Evolutionary conservation across 2,797 vertebrate genomes (phyloP).

Genomic region (Cryptoprocta ferox): DNA sequence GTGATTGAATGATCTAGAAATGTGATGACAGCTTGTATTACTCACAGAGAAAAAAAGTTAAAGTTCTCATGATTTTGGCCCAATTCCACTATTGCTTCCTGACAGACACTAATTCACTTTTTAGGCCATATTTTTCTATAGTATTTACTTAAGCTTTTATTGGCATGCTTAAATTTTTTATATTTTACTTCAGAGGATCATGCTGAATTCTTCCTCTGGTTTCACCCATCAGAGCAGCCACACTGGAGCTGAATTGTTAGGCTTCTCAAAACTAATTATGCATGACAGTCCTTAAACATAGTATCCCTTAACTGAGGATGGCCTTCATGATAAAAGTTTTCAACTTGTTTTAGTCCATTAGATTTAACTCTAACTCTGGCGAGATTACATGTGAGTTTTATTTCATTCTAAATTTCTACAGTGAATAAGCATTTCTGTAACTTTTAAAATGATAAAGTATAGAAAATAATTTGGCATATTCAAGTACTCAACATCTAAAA

Average conservation of each 20-base stretch:
- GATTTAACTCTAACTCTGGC: neutral
- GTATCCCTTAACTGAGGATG: neutral
- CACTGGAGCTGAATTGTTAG: neutral
- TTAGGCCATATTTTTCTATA: constrained; percentile 1
- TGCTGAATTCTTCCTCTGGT: constrained; percentile 30
- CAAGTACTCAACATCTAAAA: constrained; percentile 5
- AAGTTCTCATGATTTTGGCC: constrained; percentile 45
- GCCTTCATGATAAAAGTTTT: neutral
- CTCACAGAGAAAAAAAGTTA: constrained; percentile 28
- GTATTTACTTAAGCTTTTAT: neutral
- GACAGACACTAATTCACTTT: neutral
- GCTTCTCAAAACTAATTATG: constrained; percentile 8
- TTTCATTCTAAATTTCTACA: constrained; percentile 21
- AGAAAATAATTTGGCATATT: constrained; percentile 52
- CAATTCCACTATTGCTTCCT: constrained; percentile 38
- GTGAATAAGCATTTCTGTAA: neutral
- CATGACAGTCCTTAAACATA: neutral
- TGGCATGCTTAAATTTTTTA: constrained; percentile 11
- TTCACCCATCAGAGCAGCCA: neutral
- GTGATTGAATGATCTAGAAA: constrained; percentile 47
- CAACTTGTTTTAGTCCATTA: neutral
- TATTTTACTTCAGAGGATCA: constrained; percentile 3
- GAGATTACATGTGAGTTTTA: neutral
- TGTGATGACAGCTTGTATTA: constrained; percentile 60
- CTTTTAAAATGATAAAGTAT: neutral